Evolutionary conservation across 2,888 invertebrate genomes (phyloP).

Genomic region (Carpatolechia fugitivella): DNA sequence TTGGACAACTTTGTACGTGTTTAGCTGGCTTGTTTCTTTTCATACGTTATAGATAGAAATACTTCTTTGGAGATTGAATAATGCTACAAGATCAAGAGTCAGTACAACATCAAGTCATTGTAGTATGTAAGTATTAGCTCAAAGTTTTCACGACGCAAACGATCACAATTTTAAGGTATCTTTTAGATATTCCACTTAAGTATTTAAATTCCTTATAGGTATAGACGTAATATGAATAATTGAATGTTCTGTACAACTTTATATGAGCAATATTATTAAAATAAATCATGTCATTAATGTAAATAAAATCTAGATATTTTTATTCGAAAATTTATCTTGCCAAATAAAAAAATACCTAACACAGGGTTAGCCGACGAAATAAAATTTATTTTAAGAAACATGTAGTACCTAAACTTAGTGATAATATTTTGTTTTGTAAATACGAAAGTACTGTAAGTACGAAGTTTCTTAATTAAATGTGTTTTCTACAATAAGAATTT

Average conservation of each 20-base stretch:
- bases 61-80: too few species aligned
- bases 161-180: too few species aligned
- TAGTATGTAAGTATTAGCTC: too few species aligned
- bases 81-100: too few species aligned
- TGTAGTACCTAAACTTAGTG: slow-evolving; percentile 8
- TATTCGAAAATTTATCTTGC: not conserved
- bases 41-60: too few species aligned
- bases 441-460: slow-evolving; percentile 58
- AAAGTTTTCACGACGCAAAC: too few species aligned
- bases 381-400: not conserved
- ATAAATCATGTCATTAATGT: not conserved
- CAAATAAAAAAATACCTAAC: slow-evolving; percentile 17
- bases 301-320: not conserved
- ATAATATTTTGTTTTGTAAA: slow-evolving; percentile 38
- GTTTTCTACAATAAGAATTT: slow-evolving; percentile 38
- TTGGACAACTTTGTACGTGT: too few species aligned
- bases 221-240: not conserved
- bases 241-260: not conserved
- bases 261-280: not conserved
- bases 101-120: too few species aligned
- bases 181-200: not conserved
- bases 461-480: slow-evolving; percentile 54
- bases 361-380: slow-evolving; percentile 42
- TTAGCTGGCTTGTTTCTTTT: too few species aligned
- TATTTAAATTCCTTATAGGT: not conserved